Conservation (phyloP, 2,888 invertebrate genomes). For the Geophilus truncorum region DNA sequence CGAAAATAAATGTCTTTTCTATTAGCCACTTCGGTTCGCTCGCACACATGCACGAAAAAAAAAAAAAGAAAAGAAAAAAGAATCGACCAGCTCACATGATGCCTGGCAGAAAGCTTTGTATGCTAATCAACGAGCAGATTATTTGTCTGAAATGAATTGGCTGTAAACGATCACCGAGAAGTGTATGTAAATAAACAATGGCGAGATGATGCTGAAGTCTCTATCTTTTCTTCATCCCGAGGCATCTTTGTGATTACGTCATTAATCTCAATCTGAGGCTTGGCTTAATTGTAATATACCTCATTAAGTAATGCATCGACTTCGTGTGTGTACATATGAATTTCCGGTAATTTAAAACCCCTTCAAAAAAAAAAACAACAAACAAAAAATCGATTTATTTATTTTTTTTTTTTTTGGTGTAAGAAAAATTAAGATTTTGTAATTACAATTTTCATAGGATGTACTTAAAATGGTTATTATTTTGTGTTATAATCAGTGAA, state of each 20-base stretch:
- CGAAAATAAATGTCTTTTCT: conserved; percentile 14
- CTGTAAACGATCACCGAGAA: not conserved
- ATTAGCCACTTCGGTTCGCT: not conserved
- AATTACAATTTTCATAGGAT: no score
- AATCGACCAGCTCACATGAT: not conserved
- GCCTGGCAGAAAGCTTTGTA: not conserved
- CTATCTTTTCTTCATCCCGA: not conserved
- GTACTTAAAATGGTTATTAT: not conserved
- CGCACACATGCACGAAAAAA: not conserved
- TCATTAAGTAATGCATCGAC: not conserved
- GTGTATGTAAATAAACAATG: not conserved
- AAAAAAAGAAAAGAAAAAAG: not conserved
- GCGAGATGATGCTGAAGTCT: not conserved
- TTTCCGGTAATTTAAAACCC: not conserved
- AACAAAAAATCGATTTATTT: not conserved
- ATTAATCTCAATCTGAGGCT: not conserved
- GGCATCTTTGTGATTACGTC: not conserved
- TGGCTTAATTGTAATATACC: not conserved
- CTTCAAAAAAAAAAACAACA: not conserved
- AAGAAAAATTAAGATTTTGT: no score
- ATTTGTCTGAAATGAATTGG: not conserved
- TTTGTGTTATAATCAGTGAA: not conserved
- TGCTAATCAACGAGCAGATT: not conserved
- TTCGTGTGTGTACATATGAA: not conserved
- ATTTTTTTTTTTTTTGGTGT: no score